phyloP scores from a whole-genome alignment of 1,140 invertebrate genomes.

The Phymorhynchus buccinoides region DNA sequence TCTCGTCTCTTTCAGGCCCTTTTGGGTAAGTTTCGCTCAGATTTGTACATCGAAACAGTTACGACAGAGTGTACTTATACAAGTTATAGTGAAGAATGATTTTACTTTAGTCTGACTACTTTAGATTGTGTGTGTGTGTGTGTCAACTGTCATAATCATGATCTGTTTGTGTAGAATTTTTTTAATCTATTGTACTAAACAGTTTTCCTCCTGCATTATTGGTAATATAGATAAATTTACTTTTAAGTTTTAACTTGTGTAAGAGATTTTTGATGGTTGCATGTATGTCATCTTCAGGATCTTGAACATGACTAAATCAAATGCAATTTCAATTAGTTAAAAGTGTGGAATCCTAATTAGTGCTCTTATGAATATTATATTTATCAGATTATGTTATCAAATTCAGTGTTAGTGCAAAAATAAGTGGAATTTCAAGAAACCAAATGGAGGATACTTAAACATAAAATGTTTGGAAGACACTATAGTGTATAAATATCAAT shows the following conservation, averaged over 20 bases:
- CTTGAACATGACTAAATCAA: no score
- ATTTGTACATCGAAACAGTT: not conserved
- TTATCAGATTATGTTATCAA: no score
- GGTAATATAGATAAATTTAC: no score
- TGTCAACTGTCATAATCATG: not conserved
- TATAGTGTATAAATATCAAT: no score
- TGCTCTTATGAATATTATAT: no score
- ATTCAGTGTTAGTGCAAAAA: no score
- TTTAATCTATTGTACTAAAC: not conserved
- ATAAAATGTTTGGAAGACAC: no score
- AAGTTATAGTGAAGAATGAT: not conserved
- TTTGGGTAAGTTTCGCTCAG: conserved; percentile 84
- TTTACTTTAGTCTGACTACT: not conserved
- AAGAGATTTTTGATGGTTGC: not conserved
- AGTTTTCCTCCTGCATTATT: no score
- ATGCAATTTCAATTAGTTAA: no score
- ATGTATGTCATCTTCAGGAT: not conserved
- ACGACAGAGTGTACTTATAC: not conserved
- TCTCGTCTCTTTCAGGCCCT: conserved; percentile 96
- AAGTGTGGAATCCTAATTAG: no score
- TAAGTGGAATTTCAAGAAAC: no score
- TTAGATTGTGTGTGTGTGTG: not conserved
- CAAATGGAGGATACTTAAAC: no score
- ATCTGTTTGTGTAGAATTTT: not conserved
- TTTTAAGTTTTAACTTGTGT: not conserved